phyloP scores from a whole-genome alignment of 1,140 invertebrate genomes.

The Acromyrmex charruanus region DNA sequence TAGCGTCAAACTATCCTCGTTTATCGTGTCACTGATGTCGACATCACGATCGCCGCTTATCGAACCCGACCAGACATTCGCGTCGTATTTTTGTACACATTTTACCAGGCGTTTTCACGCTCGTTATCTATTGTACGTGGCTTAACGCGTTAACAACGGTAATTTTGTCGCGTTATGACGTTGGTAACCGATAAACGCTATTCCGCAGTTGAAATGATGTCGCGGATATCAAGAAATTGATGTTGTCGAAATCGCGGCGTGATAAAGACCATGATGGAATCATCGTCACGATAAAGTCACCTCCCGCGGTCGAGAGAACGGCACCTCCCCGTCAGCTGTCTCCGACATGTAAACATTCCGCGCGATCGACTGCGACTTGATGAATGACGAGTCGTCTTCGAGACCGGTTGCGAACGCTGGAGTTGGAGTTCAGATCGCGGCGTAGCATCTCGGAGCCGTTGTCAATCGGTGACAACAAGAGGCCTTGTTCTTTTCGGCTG shows the following conservation, averaged over 20 bases:
- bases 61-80: neutral
- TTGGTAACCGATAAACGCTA: neutral
- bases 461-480: no score
- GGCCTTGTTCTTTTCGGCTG: no score
- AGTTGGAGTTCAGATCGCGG: neutral
- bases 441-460: no score
- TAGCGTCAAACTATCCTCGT: neutral
- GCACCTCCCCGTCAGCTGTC: constrained; percentile 68
- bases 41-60: constrained; percentile 19
- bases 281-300: neutral
- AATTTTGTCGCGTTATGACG: neutral
- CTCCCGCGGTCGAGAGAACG: neutral
- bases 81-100: neutral
- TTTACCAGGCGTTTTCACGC: neutral
- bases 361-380: neutral
- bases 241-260: constrained; percentile 1
- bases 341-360: constrained; percentile 76
- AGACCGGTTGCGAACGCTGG: no score
- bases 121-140: neutral
- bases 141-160: neutral
- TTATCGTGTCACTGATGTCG: neutral
- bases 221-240: neutral
- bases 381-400: neutral
- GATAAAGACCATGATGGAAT: neutral
- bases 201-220: neutral